Evolutionary conservation across 2,888 invertebrate species (phyloP).

Genomic region (Cynaeus angustus): DNA sequence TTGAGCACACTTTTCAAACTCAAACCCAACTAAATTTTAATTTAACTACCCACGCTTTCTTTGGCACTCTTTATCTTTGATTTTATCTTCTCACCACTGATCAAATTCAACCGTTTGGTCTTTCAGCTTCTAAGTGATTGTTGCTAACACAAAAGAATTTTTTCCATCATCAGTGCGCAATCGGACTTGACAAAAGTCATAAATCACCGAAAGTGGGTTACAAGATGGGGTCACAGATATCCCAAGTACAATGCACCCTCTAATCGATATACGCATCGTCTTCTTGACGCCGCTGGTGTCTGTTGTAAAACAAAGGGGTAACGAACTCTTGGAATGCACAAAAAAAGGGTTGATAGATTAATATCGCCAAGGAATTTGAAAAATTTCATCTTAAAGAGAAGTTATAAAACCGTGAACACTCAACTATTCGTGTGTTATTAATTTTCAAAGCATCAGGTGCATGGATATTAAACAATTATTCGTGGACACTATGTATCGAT

Average conservation of each 20-base stretch:
- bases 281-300: slow-evolving; percentile 41
- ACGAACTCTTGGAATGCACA: slow-evolving; percentile 15
- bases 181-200: slow-evolving; percentile 23
- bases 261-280: slow-evolving; percentile 46
- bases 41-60: too few relatives aligned
- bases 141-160: slow-evolving; percentile 11
- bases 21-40: too few relatives aligned
- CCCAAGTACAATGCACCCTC: slow-evolving; percentile 45
- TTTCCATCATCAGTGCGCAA: slow-evolving; percentile 1
- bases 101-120: too few relatives aligned
- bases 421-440: slow-evolving; percentile 2
- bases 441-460: not conserved
- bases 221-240: slow-evolving; percentile 45
- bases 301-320: slow-evolving; percentile 22
- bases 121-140: slow-evolving; percentile 3
- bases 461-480: not conserved
- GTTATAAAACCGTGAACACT: not conserved
- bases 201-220: slow-evolving; percentile 42
- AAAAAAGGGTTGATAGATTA: not conserved
- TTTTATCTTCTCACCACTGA: too few relatives aligned
- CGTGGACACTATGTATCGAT: not conserved
- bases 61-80: too few relatives aligned
- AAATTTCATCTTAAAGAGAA: too few relatives aligned
- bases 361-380: not conserved
- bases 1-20: too few relatives aligned